Conservation (phyloP, 2,113 vertebrate species). For the Clarias macrocephalus region DNA sequence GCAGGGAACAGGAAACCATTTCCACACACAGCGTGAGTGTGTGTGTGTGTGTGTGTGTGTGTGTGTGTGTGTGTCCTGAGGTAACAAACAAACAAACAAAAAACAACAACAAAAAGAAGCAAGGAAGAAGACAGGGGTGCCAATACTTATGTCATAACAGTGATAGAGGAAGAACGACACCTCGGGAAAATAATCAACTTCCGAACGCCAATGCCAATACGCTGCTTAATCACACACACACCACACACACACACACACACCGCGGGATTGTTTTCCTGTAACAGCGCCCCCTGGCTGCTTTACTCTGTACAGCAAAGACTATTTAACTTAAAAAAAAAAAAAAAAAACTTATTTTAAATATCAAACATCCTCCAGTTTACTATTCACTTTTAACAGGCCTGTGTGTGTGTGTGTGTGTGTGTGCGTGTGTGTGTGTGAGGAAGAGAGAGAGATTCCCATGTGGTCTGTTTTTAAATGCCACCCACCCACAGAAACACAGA, state of each 20-base stretch:
- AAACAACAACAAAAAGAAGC: too few species aligned
- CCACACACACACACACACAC: neutral
- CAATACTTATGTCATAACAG: neutral
- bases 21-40: neutral
- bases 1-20: neutral
- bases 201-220: neutral
- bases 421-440: constrained; percentile 25
- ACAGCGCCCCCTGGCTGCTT: neutral
- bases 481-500: constrained; percentile 45
- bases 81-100: too few species aligned
- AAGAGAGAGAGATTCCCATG: constrained; percentile 10
- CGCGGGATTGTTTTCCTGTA: neutral
- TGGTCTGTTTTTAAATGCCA: constrained; percentile 54
- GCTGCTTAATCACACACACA: neutral
- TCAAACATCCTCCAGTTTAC: neutral
- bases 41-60: neutral
- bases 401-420: constrained; percentile 9
- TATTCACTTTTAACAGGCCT: neutral
- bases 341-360: neutral
- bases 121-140: neutral
- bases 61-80: neutral
- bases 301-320: neutral
- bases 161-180: neutral
- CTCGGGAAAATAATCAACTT: neutral
- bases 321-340: too few species aligned